Conservation (phyloP, 2,797 vertebrate species). For the Xiphophorus birchmanni region DNA sequence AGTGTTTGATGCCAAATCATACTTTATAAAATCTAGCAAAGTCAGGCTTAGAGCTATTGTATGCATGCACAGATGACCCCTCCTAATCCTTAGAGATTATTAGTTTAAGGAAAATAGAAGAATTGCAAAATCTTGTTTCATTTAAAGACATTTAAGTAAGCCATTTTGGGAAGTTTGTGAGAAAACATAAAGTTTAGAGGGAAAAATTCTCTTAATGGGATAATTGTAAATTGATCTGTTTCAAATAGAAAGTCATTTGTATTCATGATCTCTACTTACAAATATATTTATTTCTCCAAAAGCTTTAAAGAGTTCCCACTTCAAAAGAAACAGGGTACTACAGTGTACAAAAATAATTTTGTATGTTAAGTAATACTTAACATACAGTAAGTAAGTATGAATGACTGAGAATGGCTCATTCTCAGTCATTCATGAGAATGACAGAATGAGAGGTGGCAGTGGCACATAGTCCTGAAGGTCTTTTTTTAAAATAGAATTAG, state of each 20-base stretch:
- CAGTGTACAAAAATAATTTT: background rate
- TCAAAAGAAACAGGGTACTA: background rate
- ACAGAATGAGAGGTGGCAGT: background rate
- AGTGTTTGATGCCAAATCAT: slow-evolving; percentile 8
- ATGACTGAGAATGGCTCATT: too few relatives aligned
- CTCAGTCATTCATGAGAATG: background rate
- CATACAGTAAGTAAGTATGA: too few relatives aligned
- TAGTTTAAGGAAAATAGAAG: background rate
- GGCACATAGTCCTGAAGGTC: background rate
- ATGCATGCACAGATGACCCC: slow-evolving; percentile 14
- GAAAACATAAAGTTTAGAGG: background rate
- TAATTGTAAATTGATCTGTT: background rate
- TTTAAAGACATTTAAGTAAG: background rate
- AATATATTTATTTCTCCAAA: background rate
- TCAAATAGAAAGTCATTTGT: background rate
- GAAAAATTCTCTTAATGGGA: background rate
- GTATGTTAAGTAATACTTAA: too few relatives aligned
- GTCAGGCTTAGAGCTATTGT: slow-evolving; percentile 1
- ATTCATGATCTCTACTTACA: background rate
- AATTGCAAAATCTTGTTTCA: background rate
- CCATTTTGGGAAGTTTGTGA: background rate
- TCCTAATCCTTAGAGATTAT: background rate
- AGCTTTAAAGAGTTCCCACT: background rate
- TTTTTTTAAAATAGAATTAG: background rate
- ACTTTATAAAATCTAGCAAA: slow-evolving; percentile 7